phyloP scores from a whole-genome alignment of 2,113 vertebrate genomes.

The Osmerus mordax region DNA sequence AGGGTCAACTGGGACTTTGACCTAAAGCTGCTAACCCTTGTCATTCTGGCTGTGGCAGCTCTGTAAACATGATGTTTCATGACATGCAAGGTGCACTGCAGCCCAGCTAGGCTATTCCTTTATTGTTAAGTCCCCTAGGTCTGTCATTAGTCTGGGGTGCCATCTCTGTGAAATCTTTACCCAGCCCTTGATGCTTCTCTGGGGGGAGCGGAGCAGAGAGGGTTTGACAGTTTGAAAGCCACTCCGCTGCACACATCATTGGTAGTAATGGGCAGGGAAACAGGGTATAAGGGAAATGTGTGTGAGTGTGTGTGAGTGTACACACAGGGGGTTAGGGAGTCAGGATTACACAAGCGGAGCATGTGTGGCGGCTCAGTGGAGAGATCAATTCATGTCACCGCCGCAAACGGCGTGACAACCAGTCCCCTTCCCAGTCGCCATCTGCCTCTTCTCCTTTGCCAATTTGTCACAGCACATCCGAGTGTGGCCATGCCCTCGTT shows the following conservation, averaged over 20 bases:
- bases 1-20: too few species aligned
- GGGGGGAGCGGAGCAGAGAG: constrained; percentile 36
- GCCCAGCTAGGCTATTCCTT: constrained; percentile 3
- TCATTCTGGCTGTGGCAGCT: constrained; percentile 31
- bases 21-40: too few species aligned
- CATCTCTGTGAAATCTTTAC: constrained; percentile 47
- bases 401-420: constrained; percentile 53
- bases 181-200: constrained; percentile 13
- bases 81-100: constrained; percentile 15
- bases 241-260: constrained; percentile 60
- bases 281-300: constrained; percentile 38
- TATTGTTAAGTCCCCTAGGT: constrained; percentile 28
- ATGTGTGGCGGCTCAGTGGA: constrained; percentile 42
- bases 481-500: constrained; percentile 56
- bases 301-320: constrained; percentile 16
- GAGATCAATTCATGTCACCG: constrained; percentile 61
- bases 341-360: constrained; percentile 52
- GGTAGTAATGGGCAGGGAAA: constrained; percentile 53
- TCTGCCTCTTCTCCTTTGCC: constrained; percentile 60
- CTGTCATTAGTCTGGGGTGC: constrained; percentile 46
- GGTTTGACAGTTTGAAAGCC: constrained; percentile 45
- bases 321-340: constrained; percentile 26
- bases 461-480: constrained; percentile 64
- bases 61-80: constrained; percentile 46
- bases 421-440: constrained; percentile 59